Conservation (phyloP, 2,113 vertebrate species). For the Anthoscopus minutus region DNA sequence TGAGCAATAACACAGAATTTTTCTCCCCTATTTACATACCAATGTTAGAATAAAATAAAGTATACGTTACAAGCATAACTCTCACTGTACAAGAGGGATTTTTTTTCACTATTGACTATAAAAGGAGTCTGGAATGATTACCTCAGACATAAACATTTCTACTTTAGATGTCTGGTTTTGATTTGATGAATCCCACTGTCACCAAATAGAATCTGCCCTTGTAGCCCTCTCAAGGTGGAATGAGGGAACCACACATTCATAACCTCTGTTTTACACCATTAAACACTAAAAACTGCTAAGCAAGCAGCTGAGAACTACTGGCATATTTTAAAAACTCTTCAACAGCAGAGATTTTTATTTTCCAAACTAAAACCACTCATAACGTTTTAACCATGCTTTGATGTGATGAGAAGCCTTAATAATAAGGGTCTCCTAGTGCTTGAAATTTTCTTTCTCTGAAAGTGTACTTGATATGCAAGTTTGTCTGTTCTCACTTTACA, state of each 20-base stretch:
- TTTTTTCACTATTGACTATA: neutral
- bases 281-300: neutral
- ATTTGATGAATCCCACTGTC: neutral
- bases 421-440: neutral
- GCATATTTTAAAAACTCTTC: neutral
- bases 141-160: neutral
- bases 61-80: neutral
- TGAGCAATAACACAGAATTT: neutral
- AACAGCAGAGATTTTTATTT: neutral
- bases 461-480: neutral
- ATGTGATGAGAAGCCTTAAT: neutral
- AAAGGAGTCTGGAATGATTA: neutral
- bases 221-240: neutral
- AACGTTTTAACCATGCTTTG: neutral
- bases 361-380: neutral
- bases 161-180: neutral
- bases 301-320: neutral
- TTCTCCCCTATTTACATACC: neutral
- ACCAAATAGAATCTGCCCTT: neutral
- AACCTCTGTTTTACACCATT: neutral
- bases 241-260: accelerated
- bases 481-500: neutral
- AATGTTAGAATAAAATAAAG: neutral
- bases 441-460: neutral
- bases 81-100: neutral